Evolutionary conservation across 2,888 invertebrate genomes (phyloP).

Genomic region (Drosophila longiperda): DNA sequence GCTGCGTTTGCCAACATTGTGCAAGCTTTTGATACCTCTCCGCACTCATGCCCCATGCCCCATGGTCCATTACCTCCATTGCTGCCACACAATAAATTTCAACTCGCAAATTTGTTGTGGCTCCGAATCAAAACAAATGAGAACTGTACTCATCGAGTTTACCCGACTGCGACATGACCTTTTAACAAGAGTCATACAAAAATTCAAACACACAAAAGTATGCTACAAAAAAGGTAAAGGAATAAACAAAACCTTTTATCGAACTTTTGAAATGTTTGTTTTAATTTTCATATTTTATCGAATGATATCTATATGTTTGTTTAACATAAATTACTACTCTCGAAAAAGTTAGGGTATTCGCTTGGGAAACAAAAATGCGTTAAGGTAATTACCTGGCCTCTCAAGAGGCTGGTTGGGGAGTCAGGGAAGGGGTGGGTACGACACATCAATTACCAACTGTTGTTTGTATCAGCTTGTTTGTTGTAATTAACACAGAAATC

Average conservation of each 20-base stretch:
- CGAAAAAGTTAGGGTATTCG: not conserved
- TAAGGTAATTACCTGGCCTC: conserved; percentile 54
- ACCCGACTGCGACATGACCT: conserved; percentile 16
- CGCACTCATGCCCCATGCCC: not conserved
- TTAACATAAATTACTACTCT: not conserved
- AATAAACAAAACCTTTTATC: not conserved
- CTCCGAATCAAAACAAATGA: conserved; percentile 42
- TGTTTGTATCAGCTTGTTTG: conserved; percentile 42
- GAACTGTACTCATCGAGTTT: conserved; percentile 2
- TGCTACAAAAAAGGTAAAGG: conserved; percentile 2
- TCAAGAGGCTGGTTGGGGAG: not conserved
- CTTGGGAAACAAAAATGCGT: conserved; percentile 27
- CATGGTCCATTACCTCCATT: not conserved
- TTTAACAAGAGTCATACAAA: not conserved
- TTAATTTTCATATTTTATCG: not conserved
- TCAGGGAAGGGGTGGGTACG: not conserved
- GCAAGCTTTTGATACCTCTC: conserved; percentile 44
- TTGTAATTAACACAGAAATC: conserved; percentile 72
- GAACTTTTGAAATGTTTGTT: not conserved
- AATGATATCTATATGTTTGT: too few species aligned
- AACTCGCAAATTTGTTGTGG: conserved; percentile 57
- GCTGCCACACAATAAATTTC: not conserved
- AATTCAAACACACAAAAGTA: conserved; percentile 4
- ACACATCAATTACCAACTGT: conserved; percentile 76
- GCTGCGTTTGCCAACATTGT: conserved; percentile 50